Base-by-base conservation (phyloP, 1,140 invertebrate species). In the Neodiprion fabricii region DNA sequence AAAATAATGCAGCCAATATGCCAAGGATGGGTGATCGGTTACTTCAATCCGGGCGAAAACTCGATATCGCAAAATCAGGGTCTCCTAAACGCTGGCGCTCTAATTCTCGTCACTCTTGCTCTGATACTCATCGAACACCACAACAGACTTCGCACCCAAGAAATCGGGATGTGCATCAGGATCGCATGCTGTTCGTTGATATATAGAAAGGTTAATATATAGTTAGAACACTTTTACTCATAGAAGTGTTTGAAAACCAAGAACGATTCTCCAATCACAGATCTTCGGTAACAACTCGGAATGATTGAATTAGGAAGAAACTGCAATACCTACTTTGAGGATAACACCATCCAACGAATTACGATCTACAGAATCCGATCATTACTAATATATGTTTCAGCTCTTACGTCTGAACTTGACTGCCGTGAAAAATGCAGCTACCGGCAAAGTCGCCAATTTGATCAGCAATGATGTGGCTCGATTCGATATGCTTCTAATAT, bases 381-480 rank as follows among this genome's bases (percentile, higher is more conserved):
- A 21, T 21, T 21, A 21, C 17, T 21, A 21, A 21, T 21, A 21
- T 21, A 84, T 81, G 74, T 85, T 90, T 61, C 83, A 94, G 92
- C 90, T 92, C 77, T 86, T 94, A 77, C 88, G 90, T 2, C 87
- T 94, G 49, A 92, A 90, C 74, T 91, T 91, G 74, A 88, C 88
- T 0, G 89, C 94, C 0, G 83, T 90, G 74, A 89, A 90, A 9
- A 89, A 92, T 74, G 94, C 94, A 0, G 94, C 95, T 5, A 91
- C 92, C 23, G 96, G 95, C 0, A 95, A 96, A 85, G 92, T 96
- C 48, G 92, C 97, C 8, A 96, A 97, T 79, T 82, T 97, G 1
- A 91, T 97, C 78, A 95, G 95, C 11, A 97, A 96, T 79, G 95
- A 96, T 75, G 87, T 92, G 11, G 90, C 87, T 77, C 87, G 92